Percentiles rank a stretch among this genome's conserved stretches.
Evolutionary conservation across 2,888 invertebrate species (phyloP).

Genomic region (Polylopha cassiicola): DNA sequence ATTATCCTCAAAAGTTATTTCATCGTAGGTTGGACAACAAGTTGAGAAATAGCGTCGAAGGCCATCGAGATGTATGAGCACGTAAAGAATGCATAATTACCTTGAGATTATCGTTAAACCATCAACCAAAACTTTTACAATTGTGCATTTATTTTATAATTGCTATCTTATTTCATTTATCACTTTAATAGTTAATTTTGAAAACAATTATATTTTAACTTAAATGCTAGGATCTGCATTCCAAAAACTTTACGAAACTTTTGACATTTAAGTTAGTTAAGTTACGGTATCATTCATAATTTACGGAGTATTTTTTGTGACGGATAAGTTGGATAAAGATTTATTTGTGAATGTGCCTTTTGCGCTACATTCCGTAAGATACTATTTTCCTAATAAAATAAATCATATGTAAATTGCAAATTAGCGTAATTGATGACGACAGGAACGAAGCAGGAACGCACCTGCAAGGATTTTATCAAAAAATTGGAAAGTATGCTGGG

Average conservation of each 20-base stretch:
- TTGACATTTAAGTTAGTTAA: slow-evolving; percentile 21
- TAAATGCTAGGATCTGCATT: slow-evolving; percentile 12
- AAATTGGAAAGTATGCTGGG: no score
- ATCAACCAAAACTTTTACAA: slow-evolving; percentile 7
- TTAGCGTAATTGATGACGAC: no score
- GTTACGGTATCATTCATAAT: slow-evolving; percentile 3
- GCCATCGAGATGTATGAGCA: slow-evolving; percentile 45
- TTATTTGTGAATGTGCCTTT: no score
- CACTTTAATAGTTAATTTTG: no score
- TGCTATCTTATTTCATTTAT: no score
- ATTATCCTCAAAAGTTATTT: slow-evolving; percentile 48
- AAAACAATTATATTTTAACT: no score
- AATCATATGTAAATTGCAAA: no score
- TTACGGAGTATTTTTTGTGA: slow-evolving; percentile 4
- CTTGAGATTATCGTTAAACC: slow-evolving; percentile 14
- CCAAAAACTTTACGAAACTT: slow-evolving; percentile 23
- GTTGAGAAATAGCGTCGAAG: slow-evolving; percentile 70
- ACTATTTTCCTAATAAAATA: no score
- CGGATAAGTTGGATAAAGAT: no score
- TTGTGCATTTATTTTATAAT: slow-evolving; percentile 5
- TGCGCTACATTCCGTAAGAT: no score
- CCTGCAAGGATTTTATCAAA: no score
- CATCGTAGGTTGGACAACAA: slow-evolving; percentile 51
- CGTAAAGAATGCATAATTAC: slow-evolving; percentile 21
- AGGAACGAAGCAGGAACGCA: no score